These are phyloP conservation scores for Gnathonemus echidnorhynchus DNA, from an alignment of 2,113 vertebrate species.

Conservation along the genomic window DNA sequence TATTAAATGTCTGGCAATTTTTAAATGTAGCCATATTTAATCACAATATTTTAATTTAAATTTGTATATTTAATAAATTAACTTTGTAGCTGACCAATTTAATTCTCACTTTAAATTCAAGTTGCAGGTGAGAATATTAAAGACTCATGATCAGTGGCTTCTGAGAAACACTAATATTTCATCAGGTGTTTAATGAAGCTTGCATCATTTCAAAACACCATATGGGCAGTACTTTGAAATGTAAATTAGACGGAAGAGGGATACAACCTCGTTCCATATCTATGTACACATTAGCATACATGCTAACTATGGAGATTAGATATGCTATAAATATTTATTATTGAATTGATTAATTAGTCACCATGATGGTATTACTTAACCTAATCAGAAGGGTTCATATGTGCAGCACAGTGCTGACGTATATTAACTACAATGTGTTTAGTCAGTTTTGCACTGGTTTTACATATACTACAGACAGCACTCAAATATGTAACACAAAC, in stretches of 20 bases:
- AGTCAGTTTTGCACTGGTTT: neutral
- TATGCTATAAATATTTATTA: neutral
- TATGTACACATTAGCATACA: constrained; percentile 8
- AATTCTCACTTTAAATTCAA: constrained; percentile 3
- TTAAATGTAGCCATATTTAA: neutral
- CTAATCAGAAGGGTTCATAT: neutral
- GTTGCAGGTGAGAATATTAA: neutral
- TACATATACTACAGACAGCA: neutral
- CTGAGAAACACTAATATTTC: constrained; percentile 6
- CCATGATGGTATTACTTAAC: neutral
- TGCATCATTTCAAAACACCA: constrained; percentile 13
- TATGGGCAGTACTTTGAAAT: constrained; percentile 11
- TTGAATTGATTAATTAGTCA: neutral
- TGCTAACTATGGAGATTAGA: neutral
- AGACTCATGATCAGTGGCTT: neutral
- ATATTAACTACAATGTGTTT: neutral
- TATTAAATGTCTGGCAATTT: neutral
- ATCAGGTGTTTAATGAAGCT: constrained; percentile 6
- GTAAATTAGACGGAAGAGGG: neutral
- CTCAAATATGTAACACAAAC: neutral
- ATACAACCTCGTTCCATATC: constrained; percentile 5
- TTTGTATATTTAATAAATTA: neutral
- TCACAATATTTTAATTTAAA: neutral
- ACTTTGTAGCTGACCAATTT: neutral
- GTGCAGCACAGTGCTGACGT: neutral